Base-by-base conservation (phyloP, 2,888 invertebrate genomes). In the Apamea monoglypha region DNA sequence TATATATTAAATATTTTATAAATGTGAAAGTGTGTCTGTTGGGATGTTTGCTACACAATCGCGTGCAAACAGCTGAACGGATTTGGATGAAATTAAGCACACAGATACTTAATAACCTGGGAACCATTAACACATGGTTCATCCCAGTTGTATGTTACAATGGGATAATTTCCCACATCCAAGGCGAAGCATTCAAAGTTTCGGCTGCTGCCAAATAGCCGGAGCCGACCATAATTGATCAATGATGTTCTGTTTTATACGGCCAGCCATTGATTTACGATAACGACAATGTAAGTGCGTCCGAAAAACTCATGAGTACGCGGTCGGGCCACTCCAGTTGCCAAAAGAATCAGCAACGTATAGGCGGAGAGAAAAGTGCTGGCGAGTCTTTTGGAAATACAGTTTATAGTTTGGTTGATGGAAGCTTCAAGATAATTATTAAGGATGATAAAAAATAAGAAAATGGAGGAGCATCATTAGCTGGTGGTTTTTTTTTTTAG, bases 271-370 rank as follows among this genome's bases (percentile, higher is more conserved):
- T 96, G 95, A 96, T 96, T 96, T 96, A 95, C 93, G 94, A 95
- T 94, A 94, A 94, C 93, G 92, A 92, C 92, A 88, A 36, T 87
- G 91, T 92, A 91, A 94, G 95, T 94, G 93, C 94, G 91, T 91
- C 90, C 91, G 95, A 95, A 96, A 95, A 95, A 94, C 92, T 92
- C 92, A 90, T 89, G 90, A 94, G 94, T 90, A 90, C 90, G 84
- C 86, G 83, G 83, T 80, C 90, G 86, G 90, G 89, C 92, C 94
- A 92, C 92, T 93, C 85, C 93, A 91, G 92, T 95, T 95, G 96
- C 95, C 95, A 96, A 96, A 96, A 96, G 96, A 96, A 96, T 95
- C 94, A 86, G 92, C 94, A 91, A 91, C 66, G 94, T 93, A 94
- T 87, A 61, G 40, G 53, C 86, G 67, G 1, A 12, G 1, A 61